Evolutionary conservation across 1,140 invertebrate genomes (phyloP).

Genomic region (Tyrophagus putrescentiae): DNA sequence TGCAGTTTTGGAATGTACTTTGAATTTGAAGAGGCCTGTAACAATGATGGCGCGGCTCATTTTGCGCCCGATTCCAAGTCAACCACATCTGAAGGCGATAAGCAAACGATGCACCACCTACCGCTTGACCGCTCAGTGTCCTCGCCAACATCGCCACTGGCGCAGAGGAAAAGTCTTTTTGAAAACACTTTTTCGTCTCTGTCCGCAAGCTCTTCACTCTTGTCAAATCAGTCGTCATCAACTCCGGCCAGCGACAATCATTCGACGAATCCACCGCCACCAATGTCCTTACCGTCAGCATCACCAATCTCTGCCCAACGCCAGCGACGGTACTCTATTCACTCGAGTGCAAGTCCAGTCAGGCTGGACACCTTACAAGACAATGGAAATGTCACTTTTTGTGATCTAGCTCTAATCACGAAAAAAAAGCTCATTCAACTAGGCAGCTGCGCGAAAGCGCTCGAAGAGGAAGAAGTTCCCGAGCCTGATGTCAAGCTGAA

Average conservation of each 20-base stretch:
- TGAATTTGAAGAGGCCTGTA: slow-evolving; percentile 10
- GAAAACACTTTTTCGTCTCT: background rate
- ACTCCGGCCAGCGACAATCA: too few relatives aligned
- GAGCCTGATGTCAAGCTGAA: slow-evolving; percentile 14
- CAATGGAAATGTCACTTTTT: slow-evolving; percentile 15
- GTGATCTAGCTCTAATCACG: slow-evolving; percentile 19
- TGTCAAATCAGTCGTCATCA: background rate
- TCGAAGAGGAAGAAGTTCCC: slow-evolving; percentile 6
- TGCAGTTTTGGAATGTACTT: background rate
- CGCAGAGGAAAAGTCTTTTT: background rate
- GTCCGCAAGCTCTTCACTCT: background rate
- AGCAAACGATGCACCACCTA: slow-evolving; percentile 1
- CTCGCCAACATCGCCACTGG: background rate
- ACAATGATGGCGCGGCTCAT: background rate
- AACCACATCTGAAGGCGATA: background rate
- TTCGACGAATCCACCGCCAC: background rate
- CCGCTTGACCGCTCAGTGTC: background rate
- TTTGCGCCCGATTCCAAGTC: background rate
- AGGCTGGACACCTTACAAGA: background rate
- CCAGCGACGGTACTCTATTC: slow-evolving; percentile 11
- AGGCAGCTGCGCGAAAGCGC: background rate
- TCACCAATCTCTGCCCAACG: background rate
- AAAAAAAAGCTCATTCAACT: slow-evolving; percentile 15
- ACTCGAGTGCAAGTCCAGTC: background rate
- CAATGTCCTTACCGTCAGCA: background rate